Percentiles rank a stretch among this genome's conserved stretches.
These are phyloP conservation scores for Margarornis squamiger DNA, from an alignment of 2,797 vertebrate species.

Conservation along the genomic window DNA sequence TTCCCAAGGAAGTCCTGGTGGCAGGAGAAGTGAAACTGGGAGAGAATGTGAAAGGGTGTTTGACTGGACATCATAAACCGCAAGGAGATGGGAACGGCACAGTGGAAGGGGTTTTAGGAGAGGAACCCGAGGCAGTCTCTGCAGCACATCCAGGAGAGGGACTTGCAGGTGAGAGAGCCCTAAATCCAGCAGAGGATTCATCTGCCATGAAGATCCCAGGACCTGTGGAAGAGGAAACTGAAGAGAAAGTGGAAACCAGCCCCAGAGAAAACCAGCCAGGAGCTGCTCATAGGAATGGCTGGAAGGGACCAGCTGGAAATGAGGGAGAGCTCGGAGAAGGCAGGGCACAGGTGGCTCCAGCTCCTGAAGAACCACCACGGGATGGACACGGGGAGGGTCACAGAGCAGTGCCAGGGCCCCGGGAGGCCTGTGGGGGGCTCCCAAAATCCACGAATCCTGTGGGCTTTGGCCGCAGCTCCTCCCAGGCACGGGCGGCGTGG, in stretches of 20 bases:
- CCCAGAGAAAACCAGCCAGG: not conserved
- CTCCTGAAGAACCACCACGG: not conserved
- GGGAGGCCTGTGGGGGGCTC: not conserved
- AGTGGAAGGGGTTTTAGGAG: not conserved
- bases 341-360: not conserved
- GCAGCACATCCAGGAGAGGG: too few species aligned
- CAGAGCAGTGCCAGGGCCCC: not conserved
- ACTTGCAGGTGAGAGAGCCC: not conserved
- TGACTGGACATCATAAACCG: rapidly evolving
- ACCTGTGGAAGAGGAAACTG: not conserved
- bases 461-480: not conserved
- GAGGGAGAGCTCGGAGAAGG: not conserved
- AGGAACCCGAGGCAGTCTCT: not conserved
- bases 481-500: not conserved
- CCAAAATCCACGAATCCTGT: not conserved
- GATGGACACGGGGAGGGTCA: not conserved
- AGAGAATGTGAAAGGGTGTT: not conserved
- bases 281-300: not conserved
- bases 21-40: not conserved
- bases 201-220: rapidly evolving
- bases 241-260: not conserved
- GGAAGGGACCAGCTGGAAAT: not conserved
- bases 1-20: not conserved
- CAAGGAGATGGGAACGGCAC: not conserved
- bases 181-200: not conserved